Conservation (phyloP, 2,113 vertebrate genomes). For the Patagioenas fasciata region DNA sequence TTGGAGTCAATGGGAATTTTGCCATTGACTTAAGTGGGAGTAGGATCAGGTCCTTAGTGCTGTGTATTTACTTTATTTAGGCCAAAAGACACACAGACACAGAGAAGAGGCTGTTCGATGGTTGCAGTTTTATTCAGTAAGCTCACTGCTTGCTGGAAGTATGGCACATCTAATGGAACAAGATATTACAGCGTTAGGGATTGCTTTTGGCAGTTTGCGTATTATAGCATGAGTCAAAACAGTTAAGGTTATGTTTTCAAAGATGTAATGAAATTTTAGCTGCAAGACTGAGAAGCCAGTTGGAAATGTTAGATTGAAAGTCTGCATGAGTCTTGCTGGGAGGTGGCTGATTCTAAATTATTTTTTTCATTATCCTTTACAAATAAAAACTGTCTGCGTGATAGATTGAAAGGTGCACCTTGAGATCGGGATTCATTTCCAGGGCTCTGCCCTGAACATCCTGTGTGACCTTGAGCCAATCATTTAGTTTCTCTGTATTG, state of each 20-base stretch:
- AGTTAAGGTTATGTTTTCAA: slow-evolving; percentile 4
- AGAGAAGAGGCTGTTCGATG: slow-evolving; percentile 48
- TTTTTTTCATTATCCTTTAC: not conserved
- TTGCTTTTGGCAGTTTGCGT: slow-evolving; percentile 5
- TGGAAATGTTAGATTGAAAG: not conserved
- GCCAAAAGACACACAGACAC: slow-evolving; percentile 50
- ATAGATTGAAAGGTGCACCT: not conserved
- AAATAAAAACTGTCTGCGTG: not conserved
- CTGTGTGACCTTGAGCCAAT: not conserved
- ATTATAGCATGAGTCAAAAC: slow-evolving; percentile 9
- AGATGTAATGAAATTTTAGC: slow-evolving; percentile 21
- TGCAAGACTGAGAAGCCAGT: not conserved
- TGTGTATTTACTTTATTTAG: slow-evolving; percentile 46
- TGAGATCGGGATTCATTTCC: not conserved
- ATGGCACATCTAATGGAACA: not conserved
- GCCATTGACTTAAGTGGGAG: slow-evolving; percentile 37
- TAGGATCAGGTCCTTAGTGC: slow-evolving; percentile 36
- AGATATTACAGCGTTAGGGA: not conserved
- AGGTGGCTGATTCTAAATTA: not conserved
- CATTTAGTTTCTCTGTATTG: not conserved
- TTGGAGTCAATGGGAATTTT: slow-evolving; percentile 21
- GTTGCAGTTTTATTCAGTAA: not conserved
- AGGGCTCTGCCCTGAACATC: not conserved
- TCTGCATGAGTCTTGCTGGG: not conserved
- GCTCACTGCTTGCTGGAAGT: not conserved